phyloP scores from a whole-genome alignment of 2,888 invertebrate species.

The Caprella mutica region DNA sequence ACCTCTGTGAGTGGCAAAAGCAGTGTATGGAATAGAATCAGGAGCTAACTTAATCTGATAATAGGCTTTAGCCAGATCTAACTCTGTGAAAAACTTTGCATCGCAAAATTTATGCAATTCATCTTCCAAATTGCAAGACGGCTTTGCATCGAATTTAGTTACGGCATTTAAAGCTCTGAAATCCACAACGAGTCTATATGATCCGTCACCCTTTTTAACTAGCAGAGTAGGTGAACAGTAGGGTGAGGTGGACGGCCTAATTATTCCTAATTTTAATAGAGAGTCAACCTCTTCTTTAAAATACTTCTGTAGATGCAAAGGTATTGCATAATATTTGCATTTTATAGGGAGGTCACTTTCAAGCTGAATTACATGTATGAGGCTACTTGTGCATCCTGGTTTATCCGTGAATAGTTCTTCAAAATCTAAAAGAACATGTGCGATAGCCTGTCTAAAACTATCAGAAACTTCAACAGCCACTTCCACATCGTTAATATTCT shows the following conservation, averaged over 20 bases:
- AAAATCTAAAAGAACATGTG: background rate
- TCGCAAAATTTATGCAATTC: conserved; percentile 5
- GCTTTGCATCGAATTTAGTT: conserved; percentile 11
- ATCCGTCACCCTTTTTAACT: background rate
- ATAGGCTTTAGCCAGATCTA: conserved; percentile 5
- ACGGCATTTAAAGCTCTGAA: background rate
- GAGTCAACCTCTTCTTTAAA: background rate
- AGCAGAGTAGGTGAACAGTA: background rate
- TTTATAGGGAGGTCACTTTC: background rate
- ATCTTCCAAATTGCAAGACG: conserved; percentile 3
- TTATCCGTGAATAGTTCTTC: background rate
- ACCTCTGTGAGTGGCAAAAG: conserved; percentile 4
- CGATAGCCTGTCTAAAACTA: background rate
- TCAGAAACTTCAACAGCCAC: too few species aligned
- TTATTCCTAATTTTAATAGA: background rate
- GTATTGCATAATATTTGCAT: conserved; percentile 2
- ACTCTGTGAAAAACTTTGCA: conserved; percentile 9
- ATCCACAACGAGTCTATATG: conserved; percentile 3
- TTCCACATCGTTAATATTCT: too few species aligned
- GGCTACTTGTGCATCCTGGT: background rate
- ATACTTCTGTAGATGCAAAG: background rate
- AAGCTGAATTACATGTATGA: conserved; percentile 4
- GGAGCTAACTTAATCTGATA: background rate
- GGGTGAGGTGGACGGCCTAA: conserved; percentile 1
- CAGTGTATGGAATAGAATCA: background rate